Evolutionary conservation across 2,113 vertebrate genomes (phyloP).

Genomic region (Sinocyclocheilus maitianheensis): DNA sequence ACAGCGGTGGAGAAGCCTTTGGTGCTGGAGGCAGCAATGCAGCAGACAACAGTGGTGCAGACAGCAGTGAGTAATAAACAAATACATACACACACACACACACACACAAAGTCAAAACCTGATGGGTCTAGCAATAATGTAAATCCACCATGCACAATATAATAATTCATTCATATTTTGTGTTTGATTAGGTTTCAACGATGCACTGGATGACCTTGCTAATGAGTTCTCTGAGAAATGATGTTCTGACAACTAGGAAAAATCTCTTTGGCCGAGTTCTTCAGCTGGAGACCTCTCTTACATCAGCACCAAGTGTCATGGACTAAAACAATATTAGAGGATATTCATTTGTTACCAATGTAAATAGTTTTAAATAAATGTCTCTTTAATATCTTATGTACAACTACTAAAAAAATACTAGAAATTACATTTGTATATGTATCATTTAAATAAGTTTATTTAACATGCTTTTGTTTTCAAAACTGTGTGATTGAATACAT

Average conservation of each 20-base stretch:
- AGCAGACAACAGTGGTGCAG: neutral
- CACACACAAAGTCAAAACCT: neutral
- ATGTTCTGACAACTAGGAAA: neutral
- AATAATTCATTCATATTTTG: neutral
- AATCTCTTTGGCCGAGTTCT: neutral
- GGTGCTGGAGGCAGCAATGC: neutral
- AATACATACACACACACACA: too few species aligned
- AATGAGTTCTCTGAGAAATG: neutral
- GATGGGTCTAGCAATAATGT: neutral
- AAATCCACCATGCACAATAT: neutral
- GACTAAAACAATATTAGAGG: neutral
- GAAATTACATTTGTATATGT: neutral
- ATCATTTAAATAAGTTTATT: neutral
- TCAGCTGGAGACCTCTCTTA: neutral
- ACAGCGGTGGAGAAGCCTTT: neutral
- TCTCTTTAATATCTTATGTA: neutral
- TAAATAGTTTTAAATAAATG: neutral
- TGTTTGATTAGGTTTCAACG: constrained; percentile 48
- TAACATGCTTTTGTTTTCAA: neutral
- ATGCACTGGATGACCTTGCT: constrained; percentile 49
- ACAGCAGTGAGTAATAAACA: constrained; percentile 2
- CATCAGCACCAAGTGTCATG: neutral
- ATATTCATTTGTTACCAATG: constrained; percentile 8
- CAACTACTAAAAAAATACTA: neutral
- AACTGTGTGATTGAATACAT: neutral